These are phyloP conservation scores for Psilopogon haemacephalus DNA, from an alignment of 2,113 vertebrate genomes.

Conservation along the genomic window DNA sequence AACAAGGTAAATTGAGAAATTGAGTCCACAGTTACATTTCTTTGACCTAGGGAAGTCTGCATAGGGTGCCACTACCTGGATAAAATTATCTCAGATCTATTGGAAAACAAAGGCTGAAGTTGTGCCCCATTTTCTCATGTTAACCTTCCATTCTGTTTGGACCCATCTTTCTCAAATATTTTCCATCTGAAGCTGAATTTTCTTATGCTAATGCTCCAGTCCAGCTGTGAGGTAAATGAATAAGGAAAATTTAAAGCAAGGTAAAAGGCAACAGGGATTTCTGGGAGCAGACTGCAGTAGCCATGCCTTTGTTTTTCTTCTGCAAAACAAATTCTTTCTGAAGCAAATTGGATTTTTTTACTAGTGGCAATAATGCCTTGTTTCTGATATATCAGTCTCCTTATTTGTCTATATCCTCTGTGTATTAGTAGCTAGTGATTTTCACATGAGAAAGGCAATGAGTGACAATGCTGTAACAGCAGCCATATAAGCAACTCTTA, in stretches of 20 bases:
- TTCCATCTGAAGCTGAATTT: neutral
- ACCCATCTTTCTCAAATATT: neutral
- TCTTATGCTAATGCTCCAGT: neutral
- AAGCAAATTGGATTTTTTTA: neutral
- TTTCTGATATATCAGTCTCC: neutral
- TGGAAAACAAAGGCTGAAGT: neutral
- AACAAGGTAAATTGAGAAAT: neutral
- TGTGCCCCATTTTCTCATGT: neutral
- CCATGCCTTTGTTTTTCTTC: neutral
- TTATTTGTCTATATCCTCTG: neutral
- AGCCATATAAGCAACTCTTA: neutral
- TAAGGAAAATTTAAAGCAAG: neutral
- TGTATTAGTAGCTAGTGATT: neutral
- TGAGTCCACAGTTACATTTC: neutral
- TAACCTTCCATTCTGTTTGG: neutral
- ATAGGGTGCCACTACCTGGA: neutral
- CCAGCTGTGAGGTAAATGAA: neutral
- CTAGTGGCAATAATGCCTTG: neutral
- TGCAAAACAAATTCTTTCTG: neutral
- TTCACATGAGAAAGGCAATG: neutral
- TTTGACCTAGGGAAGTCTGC: neutral
- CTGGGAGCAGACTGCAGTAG: neutral
- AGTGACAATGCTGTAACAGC: neutral
- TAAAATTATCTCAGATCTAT: neutral
- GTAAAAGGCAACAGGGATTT: neutral